Evolutionary conservation across 2,888 invertebrate species (phyloP).

Genomic region (Drosophila setosimentum): DNA sequence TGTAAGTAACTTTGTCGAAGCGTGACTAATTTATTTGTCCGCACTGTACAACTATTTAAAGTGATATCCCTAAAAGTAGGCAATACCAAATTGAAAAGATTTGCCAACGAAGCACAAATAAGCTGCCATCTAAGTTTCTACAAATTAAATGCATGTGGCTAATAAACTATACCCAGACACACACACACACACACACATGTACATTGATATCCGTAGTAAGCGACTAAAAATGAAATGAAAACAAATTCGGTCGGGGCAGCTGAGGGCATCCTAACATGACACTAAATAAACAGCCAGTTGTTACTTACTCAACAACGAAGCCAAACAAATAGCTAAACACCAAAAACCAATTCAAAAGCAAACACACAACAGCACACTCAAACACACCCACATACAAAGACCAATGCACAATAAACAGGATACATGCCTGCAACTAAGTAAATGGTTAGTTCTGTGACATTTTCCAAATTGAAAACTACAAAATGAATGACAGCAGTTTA

Average conservation of each 20-base stretch:
- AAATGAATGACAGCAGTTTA: constrained; percentile 81
- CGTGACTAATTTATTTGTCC: constrained; percentile 37
- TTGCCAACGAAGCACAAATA: constrained; percentile 39
- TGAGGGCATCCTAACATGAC: constrained; percentile 67
- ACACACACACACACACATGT: neutral
- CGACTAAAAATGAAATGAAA: constrained; percentile 65
- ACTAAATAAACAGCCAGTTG: constrained; percentile 79
- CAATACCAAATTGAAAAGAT: constrained; percentile 44
- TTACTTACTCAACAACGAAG: constrained; percentile 79
- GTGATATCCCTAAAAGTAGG: constrained; percentile 64
- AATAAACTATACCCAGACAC: constrained; percentile 47
- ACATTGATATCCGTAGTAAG: neutral
- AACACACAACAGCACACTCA: constrained; percentile 29
- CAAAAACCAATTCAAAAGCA: constrained; percentile 66
- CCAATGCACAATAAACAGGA: constrained; percentile 8
- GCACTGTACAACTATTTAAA: constrained; percentile 46
- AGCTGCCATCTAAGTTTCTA: constrained; percentile 19
- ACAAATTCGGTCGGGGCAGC: constrained; percentile 53
- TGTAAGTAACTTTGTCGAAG: neutral
- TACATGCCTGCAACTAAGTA: constrained; percentile 55
- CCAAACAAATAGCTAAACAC: constrained; percentile 71
- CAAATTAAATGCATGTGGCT: constrained; percentile 65
- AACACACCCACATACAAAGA: constrained; percentile 52
- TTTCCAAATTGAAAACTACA: constrained; percentile 80
- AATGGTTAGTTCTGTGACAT: constrained; percentile 79